Conservation (phyloP, 2,113 vertebrate species). For the Colinus virginianus region DNA sequence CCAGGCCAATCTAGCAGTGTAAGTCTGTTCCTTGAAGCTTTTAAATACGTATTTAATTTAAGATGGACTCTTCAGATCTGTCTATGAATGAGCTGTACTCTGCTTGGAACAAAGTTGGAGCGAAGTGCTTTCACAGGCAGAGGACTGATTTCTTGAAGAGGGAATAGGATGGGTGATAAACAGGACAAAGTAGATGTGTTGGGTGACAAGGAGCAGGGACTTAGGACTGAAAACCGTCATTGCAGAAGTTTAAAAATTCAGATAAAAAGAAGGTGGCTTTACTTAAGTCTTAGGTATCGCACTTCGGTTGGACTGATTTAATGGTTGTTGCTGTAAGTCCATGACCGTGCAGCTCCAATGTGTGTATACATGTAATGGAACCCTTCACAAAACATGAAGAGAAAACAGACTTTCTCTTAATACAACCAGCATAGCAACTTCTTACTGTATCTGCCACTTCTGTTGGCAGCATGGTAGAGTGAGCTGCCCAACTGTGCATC, state of each 20-base stretch:
- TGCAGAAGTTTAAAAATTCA: background rate
- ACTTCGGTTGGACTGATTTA: background rate
- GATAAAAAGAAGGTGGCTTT: background rate
- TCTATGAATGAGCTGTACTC: background rate
- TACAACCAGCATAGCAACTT: background rate
- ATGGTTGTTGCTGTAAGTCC: background rate
- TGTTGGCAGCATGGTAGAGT: background rate
- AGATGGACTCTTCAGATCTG: background rate
- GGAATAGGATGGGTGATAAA: background rate
- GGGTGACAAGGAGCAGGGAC: constrained; percentile 11
- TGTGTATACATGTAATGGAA: background rate
- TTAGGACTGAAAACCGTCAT: background rate
- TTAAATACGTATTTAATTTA: background rate
- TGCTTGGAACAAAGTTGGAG: background rate
- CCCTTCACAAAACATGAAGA: background rate
- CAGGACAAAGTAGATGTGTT: background rate
- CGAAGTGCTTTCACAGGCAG: background rate
- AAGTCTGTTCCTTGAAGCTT: background rate
- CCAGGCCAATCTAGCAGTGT: background rate
- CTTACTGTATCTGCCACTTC: background rate
- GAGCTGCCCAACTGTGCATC: background rate
- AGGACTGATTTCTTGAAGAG: background rate
- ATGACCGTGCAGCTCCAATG: background rate
- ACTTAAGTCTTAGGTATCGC: background rate
- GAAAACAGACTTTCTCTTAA: background rate